Conservation (phyloP, 2,797 vertebrate genomes). For the Mus minutoides region DNA sequence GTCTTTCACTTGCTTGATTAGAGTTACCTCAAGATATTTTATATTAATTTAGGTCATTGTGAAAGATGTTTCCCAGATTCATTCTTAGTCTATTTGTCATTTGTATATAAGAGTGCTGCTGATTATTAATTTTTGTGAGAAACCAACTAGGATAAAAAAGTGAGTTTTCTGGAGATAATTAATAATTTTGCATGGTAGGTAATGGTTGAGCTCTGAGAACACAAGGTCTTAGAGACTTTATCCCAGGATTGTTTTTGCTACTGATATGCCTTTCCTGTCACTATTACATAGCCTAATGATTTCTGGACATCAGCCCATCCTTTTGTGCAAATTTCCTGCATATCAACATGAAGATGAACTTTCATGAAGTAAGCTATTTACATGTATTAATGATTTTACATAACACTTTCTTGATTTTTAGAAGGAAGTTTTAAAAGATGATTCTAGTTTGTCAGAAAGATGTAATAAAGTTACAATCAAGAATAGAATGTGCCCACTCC, state of each 20-base stretch:
- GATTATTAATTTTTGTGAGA: background rate
- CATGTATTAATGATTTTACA: background rate
- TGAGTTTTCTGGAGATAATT: background rate
- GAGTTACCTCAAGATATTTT: background rate
- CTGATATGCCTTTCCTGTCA: background rate
- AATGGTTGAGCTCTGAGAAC: background rate
- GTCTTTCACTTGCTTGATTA: background rate
- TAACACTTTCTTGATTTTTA: background rate
- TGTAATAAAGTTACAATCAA: background rate
- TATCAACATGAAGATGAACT: background rate
- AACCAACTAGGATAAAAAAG: background rate
- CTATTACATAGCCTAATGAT: background rate
- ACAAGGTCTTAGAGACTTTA: background rate
- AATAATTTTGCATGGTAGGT: background rate
- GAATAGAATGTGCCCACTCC: background rate
- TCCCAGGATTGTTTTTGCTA: background rate
- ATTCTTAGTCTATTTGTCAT: background rate
- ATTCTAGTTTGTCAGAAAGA: too few relatives aligned
- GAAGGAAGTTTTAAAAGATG: background rate
- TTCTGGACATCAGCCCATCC: background rate
- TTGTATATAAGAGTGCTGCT: background rate
- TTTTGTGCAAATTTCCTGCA: background rate
- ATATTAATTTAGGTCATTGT: background rate
- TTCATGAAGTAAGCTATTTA: background rate
- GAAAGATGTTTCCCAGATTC: background rate